These are phyloP conservation scores for Perca fluviatilis DNA, from an alignment of 2,113 vertebrate species.

Conservation along the genomic window DNA sequence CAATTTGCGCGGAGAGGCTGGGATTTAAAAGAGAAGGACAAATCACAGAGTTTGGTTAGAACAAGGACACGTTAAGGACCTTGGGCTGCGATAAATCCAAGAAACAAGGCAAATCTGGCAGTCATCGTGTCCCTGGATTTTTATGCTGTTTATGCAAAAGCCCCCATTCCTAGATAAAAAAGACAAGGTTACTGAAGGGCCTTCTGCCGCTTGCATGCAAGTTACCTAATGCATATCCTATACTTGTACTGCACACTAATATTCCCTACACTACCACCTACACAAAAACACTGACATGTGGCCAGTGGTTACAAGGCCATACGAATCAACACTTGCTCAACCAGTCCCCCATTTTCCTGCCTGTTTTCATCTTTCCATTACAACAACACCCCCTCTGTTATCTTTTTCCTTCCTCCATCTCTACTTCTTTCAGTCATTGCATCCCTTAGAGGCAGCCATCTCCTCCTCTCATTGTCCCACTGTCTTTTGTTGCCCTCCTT, in stretches of 20 bases:
- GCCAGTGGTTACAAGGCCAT: constrained; percentile 44
- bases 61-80: constrained; percentile 54
- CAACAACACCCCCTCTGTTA: constrained; percentile 49
- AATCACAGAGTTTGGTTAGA: constrained; percentile 33
- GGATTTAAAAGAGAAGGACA: constrained; percentile 56
- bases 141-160: constrained; percentile 38
- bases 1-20: constrained; percentile 9
- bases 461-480: constrained; percentile 68
- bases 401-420: constrained; percentile 38
- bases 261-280: constrained; percentile 7
- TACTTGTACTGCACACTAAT: constrained; percentile 29
- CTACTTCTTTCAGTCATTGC: constrained; percentile 47
- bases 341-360: constrained; percentile 10
- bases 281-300: constrained; percentile 26
- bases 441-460: constrained; percentile 59
- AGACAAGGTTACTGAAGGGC: constrained; percentile 39
- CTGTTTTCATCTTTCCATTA: constrained; percentile 62
- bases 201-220: constrained; percentile 24
- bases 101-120: constrained; percentile 12
- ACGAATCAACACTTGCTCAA: constrained; percentile 41
- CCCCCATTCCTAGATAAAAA: constrained; percentile 34
- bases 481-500: constrained; percentile 63
- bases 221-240: constrained; percentile 34
- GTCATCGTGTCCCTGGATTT: constrained; percentile 18
- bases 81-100: constrained; percentile 40